Conservation (phyloP, 2,113 vertebrate species). For the Muscicapa adusta region DNA sequence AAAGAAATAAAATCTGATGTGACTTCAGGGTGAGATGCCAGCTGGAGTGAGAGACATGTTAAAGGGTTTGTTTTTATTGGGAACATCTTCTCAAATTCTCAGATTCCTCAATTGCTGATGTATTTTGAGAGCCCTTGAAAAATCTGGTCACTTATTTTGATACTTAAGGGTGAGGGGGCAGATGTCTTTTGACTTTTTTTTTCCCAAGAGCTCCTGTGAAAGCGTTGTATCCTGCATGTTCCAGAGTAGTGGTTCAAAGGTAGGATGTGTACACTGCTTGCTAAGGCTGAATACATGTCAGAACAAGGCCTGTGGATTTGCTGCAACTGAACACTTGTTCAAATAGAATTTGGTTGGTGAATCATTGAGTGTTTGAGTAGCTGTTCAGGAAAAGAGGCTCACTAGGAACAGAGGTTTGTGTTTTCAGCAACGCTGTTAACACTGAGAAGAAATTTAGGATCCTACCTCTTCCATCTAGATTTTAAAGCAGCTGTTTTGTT, state of each 20-base stretch:
- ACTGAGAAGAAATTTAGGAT: not conserved
- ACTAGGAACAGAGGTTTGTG: not conserved
- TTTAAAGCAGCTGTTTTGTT: not conserved
- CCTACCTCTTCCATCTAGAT: not conserved
- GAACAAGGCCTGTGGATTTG: not conserved
- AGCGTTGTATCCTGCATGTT: rapidly evolving
- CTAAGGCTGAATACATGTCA: not conserved
- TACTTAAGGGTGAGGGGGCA: not conserved
- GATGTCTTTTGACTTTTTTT: not conserved
- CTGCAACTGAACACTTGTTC: not conserved
- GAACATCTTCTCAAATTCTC: not conserved
- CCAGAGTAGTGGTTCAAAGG: not conserved
- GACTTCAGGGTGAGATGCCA: not conserved
- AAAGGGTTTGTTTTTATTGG: not conserved
- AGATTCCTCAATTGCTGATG: not conserved
- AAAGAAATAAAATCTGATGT: not conserved
- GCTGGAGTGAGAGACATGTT: not conserved
- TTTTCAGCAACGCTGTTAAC: not conserved
- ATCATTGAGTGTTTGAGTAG: not conserved
- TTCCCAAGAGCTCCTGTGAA: not conserved
- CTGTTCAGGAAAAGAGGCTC: not conserved
- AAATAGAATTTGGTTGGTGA: not conserved
- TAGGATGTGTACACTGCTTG: not conserved
- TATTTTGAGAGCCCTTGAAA: not conserved
- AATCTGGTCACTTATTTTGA: not conserved